Conservation (phyloP, 2,888 invertebrate species). For the Bibio marci region DNA sequence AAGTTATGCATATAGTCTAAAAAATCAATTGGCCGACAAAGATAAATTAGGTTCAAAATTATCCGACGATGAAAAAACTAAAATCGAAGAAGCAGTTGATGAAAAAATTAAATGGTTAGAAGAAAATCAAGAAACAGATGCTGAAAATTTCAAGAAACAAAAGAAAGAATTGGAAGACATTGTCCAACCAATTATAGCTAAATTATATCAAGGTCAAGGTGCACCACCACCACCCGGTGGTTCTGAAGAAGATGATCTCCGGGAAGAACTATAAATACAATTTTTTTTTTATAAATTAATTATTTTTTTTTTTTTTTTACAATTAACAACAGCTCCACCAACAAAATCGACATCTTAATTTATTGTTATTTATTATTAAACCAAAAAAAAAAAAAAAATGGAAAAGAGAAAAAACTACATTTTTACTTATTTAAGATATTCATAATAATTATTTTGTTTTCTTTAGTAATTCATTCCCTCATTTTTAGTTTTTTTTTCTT, state of each 20-base stretch:
- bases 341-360: too few relatives aligned
- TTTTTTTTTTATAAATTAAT: too few relatives aligned
- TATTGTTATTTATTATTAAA: too few relatives aligned
- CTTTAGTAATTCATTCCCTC: too few relatives aligned
- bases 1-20: slow-evolving; percentile 91
- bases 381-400: too few relatives aligned
- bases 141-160: slow-evolving; percentile 83
- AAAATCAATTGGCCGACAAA: slow-evolving; percentile 92
- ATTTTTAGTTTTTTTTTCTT: too few relatives aligned
- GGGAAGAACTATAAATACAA: slow-evolving; percentile 58
- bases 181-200: slow-evolving; percentile 93
- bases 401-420: too few relatives aligned
- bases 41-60: slow-evolving; percentile 89
- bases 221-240: slow-evolving; percentile 55
- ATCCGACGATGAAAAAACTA: slow-evolving; percentile 78
- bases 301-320: too few relatives aligned
- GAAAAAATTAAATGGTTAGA: slow-evolving; percentile 97
- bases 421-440: too few relatives aligned
- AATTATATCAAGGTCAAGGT: slow-evolving; percentile 80
- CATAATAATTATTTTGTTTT: too few relatives aligned
- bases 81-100: slow-evolving; percentile 91
- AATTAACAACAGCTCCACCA: too few relatives aligned
- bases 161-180: slow-evolving; percentile 90
- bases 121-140: slow-evolving; percentile 81
- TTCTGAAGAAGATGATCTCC: slow-evolving; percentile 56